phyloP scores from a whole-genome alignment of 2,888 invertebrate species.

The Cheilosia variabilis region DNA sequence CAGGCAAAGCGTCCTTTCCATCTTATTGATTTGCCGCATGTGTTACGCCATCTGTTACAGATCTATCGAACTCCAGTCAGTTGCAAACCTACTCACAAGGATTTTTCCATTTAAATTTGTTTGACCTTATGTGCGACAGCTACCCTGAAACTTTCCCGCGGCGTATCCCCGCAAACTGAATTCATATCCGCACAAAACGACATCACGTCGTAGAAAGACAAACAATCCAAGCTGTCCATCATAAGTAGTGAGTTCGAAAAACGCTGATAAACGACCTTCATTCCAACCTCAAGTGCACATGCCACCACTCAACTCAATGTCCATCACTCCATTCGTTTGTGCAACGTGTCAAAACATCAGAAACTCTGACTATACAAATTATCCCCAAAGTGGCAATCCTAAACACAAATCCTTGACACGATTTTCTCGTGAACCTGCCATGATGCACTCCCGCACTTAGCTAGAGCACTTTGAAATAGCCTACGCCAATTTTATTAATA shows the following conservation, averaged over 20 bases:
- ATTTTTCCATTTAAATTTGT: no score
- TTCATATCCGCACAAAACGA: no score
- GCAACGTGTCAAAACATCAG: neutral
- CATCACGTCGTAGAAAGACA: no score
- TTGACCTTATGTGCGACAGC: no score
- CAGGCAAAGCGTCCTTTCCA: no score
- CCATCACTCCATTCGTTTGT: neutral
- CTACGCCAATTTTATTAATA: slow-evolving; percentile 10
- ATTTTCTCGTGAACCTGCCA: slow-evolving; percentile 12
- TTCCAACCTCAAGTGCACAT: neutral
- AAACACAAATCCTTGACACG: slow-evolving; percentile 48
- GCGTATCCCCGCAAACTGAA: no score
- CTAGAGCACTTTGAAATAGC: slow-evolving; percentile 1
- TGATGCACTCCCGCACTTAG: slow-evolving; percentile 10
- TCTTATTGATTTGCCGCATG: no score
- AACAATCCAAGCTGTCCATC: no score
- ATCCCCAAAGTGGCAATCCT: neutral
- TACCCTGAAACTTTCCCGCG: no score
- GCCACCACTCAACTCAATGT: neutral
- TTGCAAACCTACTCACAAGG: no score
- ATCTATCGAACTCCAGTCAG: no score
- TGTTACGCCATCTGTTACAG: no score
- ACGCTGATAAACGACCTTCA: neutral
- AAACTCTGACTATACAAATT: neutral
- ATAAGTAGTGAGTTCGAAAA: neutral